Conservation (phyloP, 2,797 vertebrate genomes). For the Lepidocolaptes lacrymiger region DNA sequence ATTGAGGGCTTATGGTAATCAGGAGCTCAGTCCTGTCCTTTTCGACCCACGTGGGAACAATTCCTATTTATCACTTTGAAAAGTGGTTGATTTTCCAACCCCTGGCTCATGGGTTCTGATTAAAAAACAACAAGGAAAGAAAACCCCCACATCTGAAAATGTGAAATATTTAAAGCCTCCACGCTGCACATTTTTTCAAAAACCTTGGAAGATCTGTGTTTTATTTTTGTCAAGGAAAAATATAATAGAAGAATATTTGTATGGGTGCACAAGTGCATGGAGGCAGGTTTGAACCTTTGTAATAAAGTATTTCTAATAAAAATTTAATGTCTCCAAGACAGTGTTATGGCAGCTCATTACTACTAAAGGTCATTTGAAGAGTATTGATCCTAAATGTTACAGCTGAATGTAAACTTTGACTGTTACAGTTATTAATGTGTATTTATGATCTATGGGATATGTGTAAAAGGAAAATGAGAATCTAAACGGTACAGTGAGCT, state of each 20-base stretch:
- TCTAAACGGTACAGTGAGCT: constrained; percentile 33
- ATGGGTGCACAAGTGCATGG: constrained; percentile 7
- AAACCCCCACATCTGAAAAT: background rate
- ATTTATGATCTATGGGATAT: constrained; percentile 64
- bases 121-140: background rate
- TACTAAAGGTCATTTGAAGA: constrained; percentile 72
- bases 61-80: constrained; percentile 51
- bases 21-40: background rate
- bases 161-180: constrained; percentile 1
- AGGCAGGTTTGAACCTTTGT: constrained; percentile 53
- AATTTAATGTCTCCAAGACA: constrained; percentile 67
- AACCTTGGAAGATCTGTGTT: background rate
- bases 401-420: constrained; percentile 64
- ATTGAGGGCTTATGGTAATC: constrained; percentile 1
- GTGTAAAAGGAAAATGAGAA: constrained; percentile 60
- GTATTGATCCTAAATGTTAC: constrained; percentile 73
- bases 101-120: constrained; percentile 14
- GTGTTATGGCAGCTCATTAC: constrained; percentile 70
- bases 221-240: background rate
- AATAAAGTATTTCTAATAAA: constrained; percentile 73
- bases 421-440: constrained; percentile 68
- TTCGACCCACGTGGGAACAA: constrained; percentile 6
- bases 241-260: constrained; percentile 28
- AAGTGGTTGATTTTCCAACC: constrained; percentile 10
- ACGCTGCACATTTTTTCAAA: background rate